These are phyloP conservation scores for Gorsachius goisagi DNA, from an alignment of 2,113 vertebrate genomes.

Conservation along the genomic window DNA sequence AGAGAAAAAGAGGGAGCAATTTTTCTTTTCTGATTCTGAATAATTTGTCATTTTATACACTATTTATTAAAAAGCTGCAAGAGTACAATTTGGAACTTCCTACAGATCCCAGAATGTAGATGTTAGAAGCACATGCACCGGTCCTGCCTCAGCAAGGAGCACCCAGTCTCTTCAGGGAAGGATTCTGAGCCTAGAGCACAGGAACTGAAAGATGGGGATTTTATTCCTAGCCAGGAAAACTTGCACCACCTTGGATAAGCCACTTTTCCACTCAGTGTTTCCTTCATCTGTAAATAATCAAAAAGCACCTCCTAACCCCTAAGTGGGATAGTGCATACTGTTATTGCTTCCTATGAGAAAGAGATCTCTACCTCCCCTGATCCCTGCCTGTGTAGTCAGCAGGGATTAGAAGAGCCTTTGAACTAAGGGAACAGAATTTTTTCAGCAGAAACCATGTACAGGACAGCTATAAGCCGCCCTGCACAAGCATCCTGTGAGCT, in stretches of 20 bases:
- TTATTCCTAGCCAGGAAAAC: neutral
- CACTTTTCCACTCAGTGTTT: neutral
- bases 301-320: neutral
- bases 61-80: neutral
- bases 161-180: neutral
- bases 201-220: neutral
- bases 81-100: neutral
- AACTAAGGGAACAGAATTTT: neutral
- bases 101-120: neutral
- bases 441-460: neutral
- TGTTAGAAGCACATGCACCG: neutral
- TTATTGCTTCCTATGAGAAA: neutral
- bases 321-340: neutral
- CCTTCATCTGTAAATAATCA: neutral
- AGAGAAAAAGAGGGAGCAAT: neutral
- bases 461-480: neutral
- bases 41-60: neutral
- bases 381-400: neutral
- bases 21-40: neutral
- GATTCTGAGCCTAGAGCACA: neutral
- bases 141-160: neutral
- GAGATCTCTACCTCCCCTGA: neutral
- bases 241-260: neutral
- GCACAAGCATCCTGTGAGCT: neutral
- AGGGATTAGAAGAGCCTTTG: neutral